Percentiles rank a stretch among this genome's conserved stretches.
Conservation (phyloP, 92 coral and sea anemone species). For the Montipora capitata region DNA sequence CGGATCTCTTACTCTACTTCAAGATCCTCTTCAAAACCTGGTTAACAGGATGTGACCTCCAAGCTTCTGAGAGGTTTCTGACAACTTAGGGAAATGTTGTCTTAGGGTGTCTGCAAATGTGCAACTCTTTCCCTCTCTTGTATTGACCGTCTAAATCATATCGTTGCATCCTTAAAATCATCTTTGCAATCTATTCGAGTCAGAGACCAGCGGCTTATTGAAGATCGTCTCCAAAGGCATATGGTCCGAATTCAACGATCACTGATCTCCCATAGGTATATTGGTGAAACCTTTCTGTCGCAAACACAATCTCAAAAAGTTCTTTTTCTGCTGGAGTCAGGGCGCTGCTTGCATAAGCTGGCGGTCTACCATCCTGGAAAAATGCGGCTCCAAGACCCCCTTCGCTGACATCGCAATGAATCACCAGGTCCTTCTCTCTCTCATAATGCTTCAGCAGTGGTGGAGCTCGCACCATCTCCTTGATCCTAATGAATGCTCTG, state of each 20-base stretch:
- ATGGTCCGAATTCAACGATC: conserved; percentile 27
- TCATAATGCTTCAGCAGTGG: conserved; percentile 50
- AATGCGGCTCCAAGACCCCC: conserved; percentile 34
- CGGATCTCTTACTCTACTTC: conserved; percentile 2
- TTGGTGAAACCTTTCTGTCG: conserved; percentile 32
- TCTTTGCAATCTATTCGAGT: conserved; percentile 36
- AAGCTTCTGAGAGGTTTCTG: no score
- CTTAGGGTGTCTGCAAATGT: conserved; percentile 58
- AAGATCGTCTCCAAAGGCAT: conserved; percentile 44
- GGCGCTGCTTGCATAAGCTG: conserved; percentile 47
- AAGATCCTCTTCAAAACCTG: conserved; percentile 9
- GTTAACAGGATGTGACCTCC: background rate
- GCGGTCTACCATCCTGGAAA: conserved; percentile 24
- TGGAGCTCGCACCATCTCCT: conserved; percentile 18
- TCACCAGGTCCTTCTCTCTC: conserved; percentile 10
- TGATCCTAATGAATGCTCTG: conserved; percentile 43
- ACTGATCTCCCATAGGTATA: conserved; percentile 33
- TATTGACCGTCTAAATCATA: conserved; percentile 18
- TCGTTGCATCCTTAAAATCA: conserved; percentile 24
- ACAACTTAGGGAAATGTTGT: conserved; percentile 8
- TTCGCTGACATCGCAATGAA: conserved; percentile 25
- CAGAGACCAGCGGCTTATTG: conserved; percentile 50
- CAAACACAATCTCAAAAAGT: conserved; percentile 40
- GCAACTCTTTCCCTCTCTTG: conserved; percentile 30
- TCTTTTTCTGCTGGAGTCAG: conserved; percentile 48